These are phyloP conservation scores for Tinea semifulvella DNA, from an alignment of 2,888 invertebrate genomes.

Conservation along the genomic window DNA sequence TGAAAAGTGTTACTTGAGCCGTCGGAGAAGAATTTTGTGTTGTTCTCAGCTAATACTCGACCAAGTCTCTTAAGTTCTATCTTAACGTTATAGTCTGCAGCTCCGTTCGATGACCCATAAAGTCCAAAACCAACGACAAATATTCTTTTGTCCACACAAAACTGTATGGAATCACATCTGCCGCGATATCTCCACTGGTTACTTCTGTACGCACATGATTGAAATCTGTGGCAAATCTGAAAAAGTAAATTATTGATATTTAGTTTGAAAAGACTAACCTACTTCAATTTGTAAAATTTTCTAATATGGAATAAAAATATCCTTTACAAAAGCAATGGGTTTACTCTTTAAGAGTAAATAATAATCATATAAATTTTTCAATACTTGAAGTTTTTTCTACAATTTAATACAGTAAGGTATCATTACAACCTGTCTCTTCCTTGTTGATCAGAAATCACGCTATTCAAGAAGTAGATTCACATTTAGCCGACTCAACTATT, in stretches of 20 bases:
- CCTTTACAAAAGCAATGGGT: no score
- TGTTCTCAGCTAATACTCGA: slow-evolving; percentile 87
- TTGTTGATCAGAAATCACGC: no score
- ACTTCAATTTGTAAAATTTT: no score
- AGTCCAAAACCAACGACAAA: slow-evolving; percentile 96
- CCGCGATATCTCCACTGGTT: slow-evolving; percentile 98
- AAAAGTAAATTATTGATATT: slow-evolving; percentile 22
- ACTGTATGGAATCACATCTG: slow-evolving; percentile 95
- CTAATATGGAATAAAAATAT: no score
- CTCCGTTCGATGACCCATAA: slow-evolving; percentile 95
- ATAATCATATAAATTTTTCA: no score
- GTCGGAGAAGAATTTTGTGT: slow-evolving; percentile 94
- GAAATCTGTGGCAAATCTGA: slow-evolving; percentile 93
- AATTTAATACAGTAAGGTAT: no score
- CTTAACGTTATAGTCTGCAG: slow-evolving; percentile 93
- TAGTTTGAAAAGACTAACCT: no score
- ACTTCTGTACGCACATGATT: slow-evolving; percentile 94
- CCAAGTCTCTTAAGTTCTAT: slow-evolving; percentile 93
- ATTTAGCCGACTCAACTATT: no score
- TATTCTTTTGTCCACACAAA: slow-evolving; percentile 93
- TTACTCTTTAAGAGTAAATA: no score
- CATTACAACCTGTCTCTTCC: no score
- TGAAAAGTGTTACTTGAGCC: slow-evolving; percentile 97
- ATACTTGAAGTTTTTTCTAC: no score
- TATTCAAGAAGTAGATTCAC: no score